These are phyloP conservation scores for Conistra vaccinii DNA, from an alignment of 2,888 invertebrate genomes.

Conservation along the genomic window DNA sequence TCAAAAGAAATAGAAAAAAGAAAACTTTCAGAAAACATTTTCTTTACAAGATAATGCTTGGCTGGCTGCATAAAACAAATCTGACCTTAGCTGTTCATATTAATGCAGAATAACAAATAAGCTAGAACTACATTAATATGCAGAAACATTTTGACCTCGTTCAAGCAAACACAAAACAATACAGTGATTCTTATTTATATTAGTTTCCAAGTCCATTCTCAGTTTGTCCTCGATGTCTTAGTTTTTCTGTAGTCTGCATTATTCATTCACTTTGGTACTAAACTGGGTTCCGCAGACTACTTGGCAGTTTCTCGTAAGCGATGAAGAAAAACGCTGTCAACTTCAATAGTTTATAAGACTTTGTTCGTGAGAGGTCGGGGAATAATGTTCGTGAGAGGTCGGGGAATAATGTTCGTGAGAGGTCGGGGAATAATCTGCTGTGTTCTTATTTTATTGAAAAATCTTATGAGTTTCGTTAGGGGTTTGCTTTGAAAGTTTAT, in stretches of 20 bases:
- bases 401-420: constrained; percentile 41
- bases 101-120: constrained; percentile 4
- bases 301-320: constrained; percentile 53
- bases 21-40: constrained; percentile 10
- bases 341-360: constrained; percentile 62
- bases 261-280: constrained; percentile 55
- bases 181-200: constrained; percentile 49
- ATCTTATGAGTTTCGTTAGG: constrained; percentile 13
- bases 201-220: constrained; percentile 44
- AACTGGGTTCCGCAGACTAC: constrained; percentile 50
- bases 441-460: constrained; percentile 48
- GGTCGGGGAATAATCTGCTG: constrained; percentile 50
- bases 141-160: constrained; percentile 19
- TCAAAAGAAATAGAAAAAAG: neutral
- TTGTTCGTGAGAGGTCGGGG: constrained; percentile 37
- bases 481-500: neutral
- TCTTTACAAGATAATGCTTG: constrained; percentile 12
- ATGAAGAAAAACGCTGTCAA: constrained; percentile 59
- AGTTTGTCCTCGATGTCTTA: constrained; percentile 38
- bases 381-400: constrained; percentile 53
- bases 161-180: constrained; percentile 11
- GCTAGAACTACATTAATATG: constrained; percentile 25
- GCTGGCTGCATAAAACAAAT: neutral
- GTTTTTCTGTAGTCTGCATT: constrained; percentile 54
- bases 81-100: neutral